These are phyloP conservation scores for Monopterus albus DNA, from an alignment of 2,113 vertebrate species.

Conservation along the genomic window DNA sequence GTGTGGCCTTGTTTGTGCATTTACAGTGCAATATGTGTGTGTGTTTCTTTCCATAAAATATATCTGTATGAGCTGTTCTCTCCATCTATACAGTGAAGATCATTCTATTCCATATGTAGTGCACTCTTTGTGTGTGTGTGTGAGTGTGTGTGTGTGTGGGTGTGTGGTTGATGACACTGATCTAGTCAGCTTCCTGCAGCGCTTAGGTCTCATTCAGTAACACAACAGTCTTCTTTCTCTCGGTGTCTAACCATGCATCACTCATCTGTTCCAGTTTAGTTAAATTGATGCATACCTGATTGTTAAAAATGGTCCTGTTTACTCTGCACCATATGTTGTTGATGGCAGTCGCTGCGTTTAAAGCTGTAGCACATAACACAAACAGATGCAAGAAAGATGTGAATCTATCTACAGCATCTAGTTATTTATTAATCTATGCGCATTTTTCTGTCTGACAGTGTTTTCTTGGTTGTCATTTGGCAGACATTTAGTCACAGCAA, in stretches of 20 bases:
- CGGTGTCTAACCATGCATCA: not conserved
- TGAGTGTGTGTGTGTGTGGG: conserved; percentile 16
- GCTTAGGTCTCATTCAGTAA: not conserved
- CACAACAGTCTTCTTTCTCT: conserved; percentile 3
- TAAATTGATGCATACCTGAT: conserved; percentile 19
- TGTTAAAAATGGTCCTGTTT: conserved; percentile 13
- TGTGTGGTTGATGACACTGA: conserved; percentile 1
- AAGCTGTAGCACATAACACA: not conserved
- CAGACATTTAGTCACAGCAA: conserved; percentile 59
- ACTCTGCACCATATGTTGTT: conserved; percentile 27
- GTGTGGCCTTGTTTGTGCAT: conserved; percentile 10
- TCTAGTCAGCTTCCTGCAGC: conserved; percentile 13
- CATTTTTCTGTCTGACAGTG: conserved; percentile 50
- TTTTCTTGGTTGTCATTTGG: conserved; percentile 49
- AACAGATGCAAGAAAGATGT: conserved; percentile 30
- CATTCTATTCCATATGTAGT: not conserved
- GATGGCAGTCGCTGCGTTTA: conserved; percentile 18
- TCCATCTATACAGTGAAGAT: not conserved
- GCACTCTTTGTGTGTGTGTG: not conserved
- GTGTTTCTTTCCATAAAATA: not conserved
- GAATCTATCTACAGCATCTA: conserved; percentile 27
- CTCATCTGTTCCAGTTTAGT: conserved; percentile 6
- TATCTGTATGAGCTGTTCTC: not conserved
- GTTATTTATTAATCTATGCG: conserved; percentile 66
- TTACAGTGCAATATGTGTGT: not conserved